A percentile compares a stretch with the other conserved stretches of the same genome.
phyloP scores from a whole-genome alignment of 1,140 invertebrate genomes.

The Dysdera silvatica region DNA sequence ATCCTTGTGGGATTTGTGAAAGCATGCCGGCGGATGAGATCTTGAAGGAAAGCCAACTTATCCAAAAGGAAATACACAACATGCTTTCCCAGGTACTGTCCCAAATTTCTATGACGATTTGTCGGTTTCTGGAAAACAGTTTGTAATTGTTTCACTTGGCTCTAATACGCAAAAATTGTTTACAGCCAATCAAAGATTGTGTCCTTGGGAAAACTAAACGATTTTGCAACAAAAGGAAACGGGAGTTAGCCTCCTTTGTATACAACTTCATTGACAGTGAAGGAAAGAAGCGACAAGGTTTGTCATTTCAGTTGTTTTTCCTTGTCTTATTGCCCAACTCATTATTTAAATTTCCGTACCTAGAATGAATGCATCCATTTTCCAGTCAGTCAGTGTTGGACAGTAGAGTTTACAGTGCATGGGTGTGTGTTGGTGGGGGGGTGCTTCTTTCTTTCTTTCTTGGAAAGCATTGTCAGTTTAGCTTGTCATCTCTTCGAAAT shows the following conservation, averaged over 20 bases:
- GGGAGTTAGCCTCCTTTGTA: constrained; percentile 22
- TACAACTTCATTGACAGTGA: constrained; percentile 26
- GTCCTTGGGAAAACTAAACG: constrained; percentile 6
- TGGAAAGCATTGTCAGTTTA: too few species aligned
- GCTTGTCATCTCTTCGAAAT: too few species aligned
- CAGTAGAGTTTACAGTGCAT: too few species aligned
- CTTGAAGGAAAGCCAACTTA: constrained; percentile 52
- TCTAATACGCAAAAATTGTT: neutral
- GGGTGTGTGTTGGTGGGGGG: too few species aligned
- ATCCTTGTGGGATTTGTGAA: constrained; percentile 45
- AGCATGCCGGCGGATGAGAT: constrained; percentile 47
- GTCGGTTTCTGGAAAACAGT: neutral
- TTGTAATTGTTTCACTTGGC: neutral
- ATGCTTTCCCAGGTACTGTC: constrained; percentile 57
- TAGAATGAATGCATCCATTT: too few species aligned
- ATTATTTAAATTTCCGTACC: too few species aligned
- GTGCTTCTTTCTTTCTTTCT: too few species aligned
- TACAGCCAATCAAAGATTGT: constrained; percentile 2
- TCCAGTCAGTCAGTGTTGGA: too few species aligned
- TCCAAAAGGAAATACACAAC: constrained; percentile 60
- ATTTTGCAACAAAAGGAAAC: constrained; percentile 25
- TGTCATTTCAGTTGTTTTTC: too few species aligned
- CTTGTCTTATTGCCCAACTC: too few species aligned
- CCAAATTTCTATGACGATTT: neutral
- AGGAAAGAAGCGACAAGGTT: constrained; percentile 16